Evolutionary conservation across 2,888 invertebrate genomes (phyloP).

Genomic region (Aethes cnicana): DNA sequence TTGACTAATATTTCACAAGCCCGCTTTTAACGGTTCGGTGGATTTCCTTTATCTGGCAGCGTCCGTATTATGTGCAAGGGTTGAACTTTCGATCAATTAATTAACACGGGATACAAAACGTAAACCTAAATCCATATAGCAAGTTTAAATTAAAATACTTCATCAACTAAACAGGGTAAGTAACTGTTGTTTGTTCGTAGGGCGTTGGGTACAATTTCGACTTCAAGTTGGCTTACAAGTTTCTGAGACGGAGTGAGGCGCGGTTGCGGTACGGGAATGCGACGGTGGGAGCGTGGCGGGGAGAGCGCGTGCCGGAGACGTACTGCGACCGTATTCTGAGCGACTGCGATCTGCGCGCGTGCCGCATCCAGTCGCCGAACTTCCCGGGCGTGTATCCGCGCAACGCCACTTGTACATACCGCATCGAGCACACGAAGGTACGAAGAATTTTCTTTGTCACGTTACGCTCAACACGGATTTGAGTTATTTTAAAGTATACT

Average conservation of each 20-base stretch:
- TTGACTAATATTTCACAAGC: slow-evolving; percentile 77
- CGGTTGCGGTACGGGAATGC: slow-evolving; percentile 89
- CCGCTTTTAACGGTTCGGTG: slow-evolving; percentile 73
- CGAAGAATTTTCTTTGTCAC: slow-evolving; percentile 31
- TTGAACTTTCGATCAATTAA: slow-evolving; percentile 81
- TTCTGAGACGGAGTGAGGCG: slow-evolving; percentile 88
- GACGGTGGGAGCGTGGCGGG: slow-evolving; percentile 87
- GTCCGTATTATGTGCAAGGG: slow-evolving; percentile 76
- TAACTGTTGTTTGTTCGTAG: slow-evolving; percentile 65
- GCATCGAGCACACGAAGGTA: slow-evolving; percentile 84
- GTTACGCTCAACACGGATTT: not conserved
- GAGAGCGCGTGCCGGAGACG: slow-evolving; percentile 88
- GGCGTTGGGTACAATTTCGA: slow-evolving; percentile 91
- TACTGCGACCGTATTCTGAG: slow-evolving; percentile 91
- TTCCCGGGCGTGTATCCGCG: slow-evolving; percentile 94
- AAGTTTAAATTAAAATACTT: slow-evolving; percentile 24
- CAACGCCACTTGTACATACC: slow-evolving; percentile 91
- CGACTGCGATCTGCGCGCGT: slow-evolving; percentile 86
- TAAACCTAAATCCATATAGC: slow-evolving; percentile 33
- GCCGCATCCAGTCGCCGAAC: slow-evolving; percentile 93
- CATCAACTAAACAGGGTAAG: slow-evolving; percentile 17
- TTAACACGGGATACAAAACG: slow-evolving; percentile 70
- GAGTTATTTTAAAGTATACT: not conserved
- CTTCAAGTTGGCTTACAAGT: slow-evolving; percentile 93
- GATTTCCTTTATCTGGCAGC: slow-evolving; percentile 75